These are phyloP conservation scores for Ispidina picta DNA, from an alignment of 2,797 vertebrate genomes.

Conservation along the genomic window DNA sequence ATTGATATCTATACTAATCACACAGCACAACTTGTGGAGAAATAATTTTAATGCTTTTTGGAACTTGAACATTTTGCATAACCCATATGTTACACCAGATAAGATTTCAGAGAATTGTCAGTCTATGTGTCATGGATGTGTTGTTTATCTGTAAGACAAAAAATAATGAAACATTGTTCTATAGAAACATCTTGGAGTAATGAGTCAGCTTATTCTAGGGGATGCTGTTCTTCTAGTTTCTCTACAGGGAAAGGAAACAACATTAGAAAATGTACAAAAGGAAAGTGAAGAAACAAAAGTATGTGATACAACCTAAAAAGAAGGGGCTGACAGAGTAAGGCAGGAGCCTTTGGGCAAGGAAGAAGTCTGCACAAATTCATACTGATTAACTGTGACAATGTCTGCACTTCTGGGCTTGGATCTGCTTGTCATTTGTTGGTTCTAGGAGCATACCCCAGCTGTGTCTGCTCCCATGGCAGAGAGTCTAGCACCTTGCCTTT, in stretches of 20 bases:
- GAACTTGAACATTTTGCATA: background rate
- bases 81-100: background rate
- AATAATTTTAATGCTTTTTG: background rate
- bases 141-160: background rate
- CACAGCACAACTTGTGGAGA: background rate
- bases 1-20: background rate
- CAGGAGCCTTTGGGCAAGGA: background rate
- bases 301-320: background rate
- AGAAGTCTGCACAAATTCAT: background rate
- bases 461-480: background rate
- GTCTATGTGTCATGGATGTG: background rate
- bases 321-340: background rate
- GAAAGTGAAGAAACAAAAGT: background rate
- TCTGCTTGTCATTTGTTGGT: background rate
- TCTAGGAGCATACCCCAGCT: accelerated
- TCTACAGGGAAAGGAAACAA: background rate
- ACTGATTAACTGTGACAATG: background rate
- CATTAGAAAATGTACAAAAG: background rate
- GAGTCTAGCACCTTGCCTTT: background rate
- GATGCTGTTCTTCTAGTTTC: background rate
- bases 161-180: slow-evolving; percentile 3
- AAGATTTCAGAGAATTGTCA: background rate
- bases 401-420: background rate
- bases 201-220: background rate
- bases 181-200: slow-evolving; percentile 18